Evolutionary conservation across 2,888 invertebrate species (phyloP), one percentile per base, ranked within the genome.

Genomic region (Neoaliturus tenellus): DNA sequence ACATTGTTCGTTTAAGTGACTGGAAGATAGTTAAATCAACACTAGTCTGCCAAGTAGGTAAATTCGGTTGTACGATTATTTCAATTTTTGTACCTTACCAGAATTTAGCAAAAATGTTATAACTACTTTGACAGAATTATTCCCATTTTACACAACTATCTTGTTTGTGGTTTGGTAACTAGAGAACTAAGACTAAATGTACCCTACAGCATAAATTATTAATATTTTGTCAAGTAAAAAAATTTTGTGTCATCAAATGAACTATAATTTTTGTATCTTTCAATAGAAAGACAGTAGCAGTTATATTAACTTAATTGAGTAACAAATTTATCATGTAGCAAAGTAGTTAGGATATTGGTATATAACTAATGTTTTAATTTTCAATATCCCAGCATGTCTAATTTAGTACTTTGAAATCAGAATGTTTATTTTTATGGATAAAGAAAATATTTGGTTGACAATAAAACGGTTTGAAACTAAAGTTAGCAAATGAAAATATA

Each of bases 81-180:
- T 55, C 5, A 25, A 8, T 12, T 28, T 62, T 62, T 62, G 28
- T 62, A 28, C 62, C 25, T 62, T 31, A 62, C 17, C 31, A 28
- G 62, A 62, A 62, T 62, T 62, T 62, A 3, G 48, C 6, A 48
- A 8, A 48, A 55, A 55, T 5, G 25, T 14, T 14, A 62, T 31
- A 62, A 62, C 31, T 8, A 62, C 14, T 62, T 20, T 55, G 55
- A 3, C 3, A 3, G 3, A 48, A 14, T 48, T 48, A 8, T 17
- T 48, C 48, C 8, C n/a, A 48, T 17, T 48, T 48, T 35, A 35
- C 20, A 62, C 20, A 62, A 62, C 62, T 31, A 62, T 62, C 62
- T 62, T 62, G 62, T 31, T 62, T 62, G 62, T 5, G 62, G 62
- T 62, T 62, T 62, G 62, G 62, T 62, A 62, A 62, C 62, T 20